These are phyloP conservation scores for Hydractinia symbiolongicarpus DNA, from an alignment of 30 jellyfish, hydroid and myxozoan species.

Conservation along the genomic window DNA sequence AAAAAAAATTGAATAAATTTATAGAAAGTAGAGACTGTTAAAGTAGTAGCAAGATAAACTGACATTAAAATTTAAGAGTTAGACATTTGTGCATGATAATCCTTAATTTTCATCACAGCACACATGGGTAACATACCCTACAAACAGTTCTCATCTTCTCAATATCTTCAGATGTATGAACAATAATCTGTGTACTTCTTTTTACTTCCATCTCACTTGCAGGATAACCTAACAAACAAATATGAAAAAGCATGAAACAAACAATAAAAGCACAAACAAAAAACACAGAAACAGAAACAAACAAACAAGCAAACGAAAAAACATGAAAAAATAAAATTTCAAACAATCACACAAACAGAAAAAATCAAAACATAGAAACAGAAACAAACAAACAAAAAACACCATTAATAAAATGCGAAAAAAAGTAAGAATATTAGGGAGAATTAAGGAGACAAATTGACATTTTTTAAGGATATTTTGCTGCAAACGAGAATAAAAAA, in stretches of 20 bases:
- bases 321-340: no score
- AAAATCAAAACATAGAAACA: no score
- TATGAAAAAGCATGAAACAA: not conserved
- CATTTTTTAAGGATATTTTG: no score
- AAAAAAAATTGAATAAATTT: not conserved
- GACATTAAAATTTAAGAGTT: not conserved
- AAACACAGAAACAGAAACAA: no score
- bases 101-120: not conserved
- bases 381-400: no score
- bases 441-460: no score
- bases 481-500: no score
- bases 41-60: not conserved
- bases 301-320: no score
- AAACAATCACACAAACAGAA: not conserved
- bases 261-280: no score
- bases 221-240: constrained; percentile 61
- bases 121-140: constrained; percentile 43
- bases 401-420: no score
- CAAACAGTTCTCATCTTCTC: constrained; percentile 82
- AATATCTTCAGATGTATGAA: constrained; percentile 54
- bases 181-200: constrained; percentile 74
- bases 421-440: no score
- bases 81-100: not conserved
- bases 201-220: constrained; percentile 84
- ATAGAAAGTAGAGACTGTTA: not conserved